These are phyloP conservation scores for Drosophila pegasa DNA, from an alignment of 2,888 invertebrate species.

Conservation along the genomic window DNA sequence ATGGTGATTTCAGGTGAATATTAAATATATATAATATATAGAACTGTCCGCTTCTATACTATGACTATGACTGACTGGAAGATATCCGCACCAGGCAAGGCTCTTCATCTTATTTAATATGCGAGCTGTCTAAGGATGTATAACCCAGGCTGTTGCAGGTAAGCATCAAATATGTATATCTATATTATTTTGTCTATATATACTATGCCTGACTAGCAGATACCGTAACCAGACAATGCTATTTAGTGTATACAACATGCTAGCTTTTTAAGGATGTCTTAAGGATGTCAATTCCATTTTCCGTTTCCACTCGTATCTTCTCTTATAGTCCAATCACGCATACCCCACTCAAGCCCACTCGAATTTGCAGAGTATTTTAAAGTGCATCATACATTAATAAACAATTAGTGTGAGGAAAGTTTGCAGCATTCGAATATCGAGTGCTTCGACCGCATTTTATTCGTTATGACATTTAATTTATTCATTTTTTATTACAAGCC, in stretches of 20 bases:
- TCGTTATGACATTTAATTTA: slow-evolving; percentile 63
- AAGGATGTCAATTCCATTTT: background rate
- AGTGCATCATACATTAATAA: slow-evolving; percentile 62
- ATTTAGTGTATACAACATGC: no score
- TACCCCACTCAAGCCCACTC: background rate
- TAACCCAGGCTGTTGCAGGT: no score
- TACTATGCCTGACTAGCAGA: background rate
- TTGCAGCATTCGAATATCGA: slow-evolving; percentile 22
- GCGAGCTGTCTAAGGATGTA: no score
- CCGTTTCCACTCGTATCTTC: background rate
- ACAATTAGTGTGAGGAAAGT: slow-evolving; percentile 53
- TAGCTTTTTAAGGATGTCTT: no score
- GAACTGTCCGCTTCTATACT: no score
- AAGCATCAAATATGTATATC: no score
- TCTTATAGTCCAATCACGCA: background rate
- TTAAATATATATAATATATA: background rate
- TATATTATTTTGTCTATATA: no score
- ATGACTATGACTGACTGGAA: no score
- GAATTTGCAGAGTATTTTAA: slow-evolving; percentile 21
- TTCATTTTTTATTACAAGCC: slow-evolving; percentile 56
- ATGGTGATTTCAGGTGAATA: background rate
- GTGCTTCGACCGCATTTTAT: slow-evolving; percentile 61
- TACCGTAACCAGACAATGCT: no score
- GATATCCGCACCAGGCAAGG: no score
- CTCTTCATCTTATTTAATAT: no score